Evolutionary conservation across 2,113 vertebrate species (phyloP).

Genomic region (Myanophis thanlyinensis): DNA sequence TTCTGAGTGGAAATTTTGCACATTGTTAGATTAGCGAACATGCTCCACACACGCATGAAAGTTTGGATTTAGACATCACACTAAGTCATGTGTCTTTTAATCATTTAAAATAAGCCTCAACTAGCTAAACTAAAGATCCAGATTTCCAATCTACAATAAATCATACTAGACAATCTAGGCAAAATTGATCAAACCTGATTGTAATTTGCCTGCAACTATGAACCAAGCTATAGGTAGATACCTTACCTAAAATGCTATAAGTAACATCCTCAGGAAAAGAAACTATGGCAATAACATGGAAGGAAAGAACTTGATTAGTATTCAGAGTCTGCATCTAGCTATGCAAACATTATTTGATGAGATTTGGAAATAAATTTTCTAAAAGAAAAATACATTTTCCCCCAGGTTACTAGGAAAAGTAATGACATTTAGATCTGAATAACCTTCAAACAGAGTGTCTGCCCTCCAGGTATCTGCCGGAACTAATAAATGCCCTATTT

Average conservation of each 20-base stretch:
- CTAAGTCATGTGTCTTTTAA: background rate
- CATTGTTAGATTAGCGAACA: background rate
- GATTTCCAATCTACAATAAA: background rate
- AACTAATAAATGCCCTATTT: constrained; percentile 4
- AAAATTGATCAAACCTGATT: background rate
- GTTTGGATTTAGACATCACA: background rate
- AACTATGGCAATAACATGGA: background rate
- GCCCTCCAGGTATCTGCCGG: constrained; percentile 5
- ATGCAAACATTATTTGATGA: background rate
- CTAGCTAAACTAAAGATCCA: background rate
- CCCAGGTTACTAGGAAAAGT: background rate
- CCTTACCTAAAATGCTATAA: background rate
- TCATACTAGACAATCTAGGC: background rate
- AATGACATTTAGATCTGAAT: constrained; percentile 19
- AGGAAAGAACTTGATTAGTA: background rate
- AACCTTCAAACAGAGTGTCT: constrained; percentile 5
- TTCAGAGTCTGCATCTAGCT: background rate
- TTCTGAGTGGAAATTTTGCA: background rate
- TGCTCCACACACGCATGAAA: background rate
- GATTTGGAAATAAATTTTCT: background rate
- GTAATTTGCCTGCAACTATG: background rate
- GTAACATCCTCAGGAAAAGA: background rate
- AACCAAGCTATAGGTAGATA: background rate
- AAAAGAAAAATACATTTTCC: background rate
- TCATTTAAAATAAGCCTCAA: background rate